Base-by-base conservation (phyloP, 2,797 vertebrate genomes). In the Centroberyx gerrardi region DNA sequence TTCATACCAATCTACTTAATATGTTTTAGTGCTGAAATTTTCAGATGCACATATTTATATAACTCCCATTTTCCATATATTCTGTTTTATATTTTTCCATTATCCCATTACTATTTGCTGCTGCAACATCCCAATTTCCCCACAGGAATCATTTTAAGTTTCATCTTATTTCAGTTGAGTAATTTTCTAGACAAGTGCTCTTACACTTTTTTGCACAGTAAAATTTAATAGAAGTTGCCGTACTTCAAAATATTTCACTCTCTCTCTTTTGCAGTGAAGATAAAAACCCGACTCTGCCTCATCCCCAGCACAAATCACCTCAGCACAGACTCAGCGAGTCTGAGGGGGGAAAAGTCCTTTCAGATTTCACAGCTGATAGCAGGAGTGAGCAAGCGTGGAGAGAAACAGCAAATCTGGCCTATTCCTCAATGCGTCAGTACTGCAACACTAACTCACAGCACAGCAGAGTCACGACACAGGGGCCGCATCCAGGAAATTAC, bases 321-420 rank as follows among this genome's bases (percentile, higher is more conserved):
- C 56, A 0, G 81, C 77, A 71, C 68, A 86, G 62, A 58, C 66
- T 75, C 73, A 36, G 78, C 15, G 48, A 63, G 52, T 13, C 18
- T 13, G 63, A 72, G 60, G 18, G 27, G 18, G 68, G 59, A 18
- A 38, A 29, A 62, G 85, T 81, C 65, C 72, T 84, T 84, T 90
- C 68, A 84, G 86, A 93, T 90, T 85, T 86, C 84, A 90, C 86
- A 85, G 85, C 77, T 72, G 87, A 88, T 84, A 84, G 69, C 53
- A 27, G 62, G 63, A 71, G 84, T 52, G 78, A 87, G 78, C 46
- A 9, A 80, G 84, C 70, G 62, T 83, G 81, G 82, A 83, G 73
- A 90, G 76, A 75, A 65, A 84, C 67, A 62, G 72, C 8, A 38
- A 82, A 52, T 40, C 68, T 64, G 69, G 58, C 56, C 64, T 4